Evolutionary conservation across 2,888 invertebrate species (phyloP), one percentile per base, ranked within the genome.

Genomic region (Nomada goodeniana): DNA sequence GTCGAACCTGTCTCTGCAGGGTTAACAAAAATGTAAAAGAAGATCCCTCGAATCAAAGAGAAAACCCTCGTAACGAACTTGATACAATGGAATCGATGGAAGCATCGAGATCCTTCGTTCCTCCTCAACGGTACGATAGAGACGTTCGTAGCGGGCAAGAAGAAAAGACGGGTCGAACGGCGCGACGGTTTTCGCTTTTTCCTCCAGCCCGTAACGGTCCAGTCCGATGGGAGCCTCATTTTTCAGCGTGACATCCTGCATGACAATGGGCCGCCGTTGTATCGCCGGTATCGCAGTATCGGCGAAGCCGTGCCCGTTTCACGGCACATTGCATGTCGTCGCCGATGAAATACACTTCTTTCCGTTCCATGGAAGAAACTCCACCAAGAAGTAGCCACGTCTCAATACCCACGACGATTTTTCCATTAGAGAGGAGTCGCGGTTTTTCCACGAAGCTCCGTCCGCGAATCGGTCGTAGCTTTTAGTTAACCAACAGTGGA

Each of bases 251-350:
- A 83, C 84, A 78, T 84, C 80, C 87, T 82, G 87, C 87, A 87
- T 86, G 88, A 89, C 88, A 88, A 89, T 89, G 85, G 85, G 68
- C 68, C 63, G 29, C 13, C 23, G 67, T 13, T 73, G 81, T 85
- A 85, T 84, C 84, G 80, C 71, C 47, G 55, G 70, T 84, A 77
- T 85, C 82, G 76, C 84, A 75, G 80, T 82, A 83, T 83, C 77
- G 76, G 65, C 72, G 53, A 81, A 81, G 81, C 76, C 76, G 70
- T 72, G 68, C 69, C 75, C 75, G 65, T 82, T 89, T 89, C 87
- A 88, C 85, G 88, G 80, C 76, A 88, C 86, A 86, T 89, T 89
- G 88, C 82, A 55, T 78, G 68, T 65, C 80, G 61, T 47, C 69
- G 53, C 63, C 42, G n/a, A 50, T 79, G 79, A 89, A 82, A 86